These are phyloP conservation scores for Monomorium pharaonis DNA, from an alignment of 1,140 invertebrate genomes.

Conservation along the genomic window DNA sequence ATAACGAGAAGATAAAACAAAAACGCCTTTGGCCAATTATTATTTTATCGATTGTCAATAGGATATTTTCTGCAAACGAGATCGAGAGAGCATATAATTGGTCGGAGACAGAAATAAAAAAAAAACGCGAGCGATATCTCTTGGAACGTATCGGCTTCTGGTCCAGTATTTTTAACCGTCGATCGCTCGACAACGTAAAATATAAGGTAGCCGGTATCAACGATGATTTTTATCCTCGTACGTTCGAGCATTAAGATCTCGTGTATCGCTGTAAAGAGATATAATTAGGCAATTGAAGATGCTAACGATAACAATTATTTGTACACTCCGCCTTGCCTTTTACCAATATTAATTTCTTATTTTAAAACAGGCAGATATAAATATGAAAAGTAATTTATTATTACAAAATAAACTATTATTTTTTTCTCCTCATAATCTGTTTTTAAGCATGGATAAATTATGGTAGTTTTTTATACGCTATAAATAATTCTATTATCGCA, in stretches of 20 bases:
- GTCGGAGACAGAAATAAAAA: slow-evolving; percentile 1
- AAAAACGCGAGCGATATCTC: neutral
- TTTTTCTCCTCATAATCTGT: neutral
- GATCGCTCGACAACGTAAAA: neutral
- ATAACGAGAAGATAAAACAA: slow-evolving; percentile 42
- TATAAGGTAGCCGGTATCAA: neutral
- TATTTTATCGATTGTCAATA: slow-evolving; percentile 17
- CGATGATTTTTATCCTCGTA: neutral
- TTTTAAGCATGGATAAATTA: neutral
- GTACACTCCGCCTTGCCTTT: neutral
- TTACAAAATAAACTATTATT: neutral
- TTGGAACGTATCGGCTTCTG: neutral
- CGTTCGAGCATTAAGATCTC: neutral
- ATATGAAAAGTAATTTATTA: neutral
- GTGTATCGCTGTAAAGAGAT: neutral
- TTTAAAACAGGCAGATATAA: neutral
- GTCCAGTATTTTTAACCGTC: slow-evolving; percentile 1
- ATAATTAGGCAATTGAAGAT: neutral
- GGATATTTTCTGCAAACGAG: neutral
- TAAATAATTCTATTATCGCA: neutral
- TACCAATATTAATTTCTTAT: neutral
- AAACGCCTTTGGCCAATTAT: neutral
- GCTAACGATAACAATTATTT: neutral
- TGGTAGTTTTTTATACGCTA: neutral
- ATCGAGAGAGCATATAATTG: slow-evolving; percentile 2